Conservation (phyloP, 37 sponge, comb jelly and placozoan species). For the Spongia lamella region DNA sequence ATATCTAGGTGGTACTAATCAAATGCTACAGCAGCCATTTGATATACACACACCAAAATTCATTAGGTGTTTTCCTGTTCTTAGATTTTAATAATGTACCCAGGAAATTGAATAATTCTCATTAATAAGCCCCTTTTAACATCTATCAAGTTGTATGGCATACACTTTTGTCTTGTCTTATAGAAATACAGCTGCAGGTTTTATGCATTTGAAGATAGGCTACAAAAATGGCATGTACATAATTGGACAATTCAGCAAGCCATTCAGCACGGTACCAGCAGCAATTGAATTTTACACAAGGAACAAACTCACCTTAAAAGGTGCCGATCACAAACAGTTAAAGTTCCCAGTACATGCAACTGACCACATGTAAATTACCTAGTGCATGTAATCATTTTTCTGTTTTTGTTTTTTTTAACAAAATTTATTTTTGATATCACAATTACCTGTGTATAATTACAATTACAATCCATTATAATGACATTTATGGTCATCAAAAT, state of each 20-base stretch:
- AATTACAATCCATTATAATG: no score
- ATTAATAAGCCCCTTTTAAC: not conserved
- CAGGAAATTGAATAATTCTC: not conserved
- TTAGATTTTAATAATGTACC: no score
- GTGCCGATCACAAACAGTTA: constrained; percentile 69
- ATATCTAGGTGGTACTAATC: no score
- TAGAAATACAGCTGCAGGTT: constrained; percentile 18
- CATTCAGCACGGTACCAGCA: constrained; percentile 61
- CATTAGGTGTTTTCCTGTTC: no score
- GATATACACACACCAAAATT: no score
- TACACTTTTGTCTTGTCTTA: not conserved
- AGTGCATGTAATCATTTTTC: no score
- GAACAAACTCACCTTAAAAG: constrained; percentile 67
- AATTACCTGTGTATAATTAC: no score
- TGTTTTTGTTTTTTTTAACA: no score
- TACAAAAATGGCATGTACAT: constrained; percentile 50
- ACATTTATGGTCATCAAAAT: no score
- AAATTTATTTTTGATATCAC: no score
- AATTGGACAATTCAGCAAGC: constrained; percentile 80
- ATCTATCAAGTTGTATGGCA: not conserved
- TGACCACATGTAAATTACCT: no score
- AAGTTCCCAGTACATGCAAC: constrained; percentile 34
- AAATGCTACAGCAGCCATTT: no score
- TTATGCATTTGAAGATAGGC: constrained; percentile 66
- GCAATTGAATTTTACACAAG: constrained; percentile 70